phyloP scores from a whole-genome alignment of 2,888 invertebrate species.

The Schizotus pectinicornis region DNA sequence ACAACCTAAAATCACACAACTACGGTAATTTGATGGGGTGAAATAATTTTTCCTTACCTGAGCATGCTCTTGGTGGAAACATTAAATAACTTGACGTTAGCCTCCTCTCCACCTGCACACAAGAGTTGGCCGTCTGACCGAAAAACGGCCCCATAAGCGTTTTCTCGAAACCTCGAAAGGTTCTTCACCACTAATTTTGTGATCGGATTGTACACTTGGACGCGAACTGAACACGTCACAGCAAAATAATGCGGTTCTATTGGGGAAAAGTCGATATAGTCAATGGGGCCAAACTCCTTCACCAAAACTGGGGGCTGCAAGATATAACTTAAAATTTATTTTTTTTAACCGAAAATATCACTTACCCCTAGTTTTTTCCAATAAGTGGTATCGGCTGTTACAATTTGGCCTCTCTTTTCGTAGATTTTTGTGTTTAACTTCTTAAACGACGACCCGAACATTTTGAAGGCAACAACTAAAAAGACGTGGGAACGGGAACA shows the following conservation, averaged over 20 bases:
- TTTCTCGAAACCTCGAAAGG: slow-evolving; percentile 80
- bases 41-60: slow-evolving; percentile 43
- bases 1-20: slow-evolving; percentile 63
- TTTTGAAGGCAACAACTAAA: neutral
- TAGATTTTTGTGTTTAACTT: slow-evolving; percentile 74
- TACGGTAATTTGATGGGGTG: neutral
- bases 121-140: slow-evolving; percentile 82
- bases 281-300: slow-evolving; percentile 92
- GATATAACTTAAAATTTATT: slow-evolving; percentile 1
- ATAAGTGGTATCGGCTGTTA: slow-evolving; percentile 80
- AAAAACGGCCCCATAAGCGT: slow-evolving; percentile 85
- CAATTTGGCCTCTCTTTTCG: slow-evolving; percentile 68
- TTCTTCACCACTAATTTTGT: slow-evolving; percentile 83
- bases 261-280: slow-evolving; percentile 89
- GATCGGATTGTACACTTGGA: slow-evolving; percentile 85
- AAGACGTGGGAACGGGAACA: too few species aligned
- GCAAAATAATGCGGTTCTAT: slow-evolving; percentile 90
- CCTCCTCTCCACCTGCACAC: slow-evolving; percentile 90
- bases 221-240: slow-evolving; percentile 89
- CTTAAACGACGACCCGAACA: slow-evolving; percentile 66
- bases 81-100: slow-evolving; percentile 87
- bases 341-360: slow-evolving; percentile 29
- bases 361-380: slow-evolving; percentile 89
- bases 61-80: slow-evolving; percentile 81
- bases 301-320: slow-evolving; percentile 81